Evolutionary conservation across 2,113 vertebrate genomes (phyloP), one percentile per base, ranked within the genome.

Genomic region (Crotalus horridus): DNA sequence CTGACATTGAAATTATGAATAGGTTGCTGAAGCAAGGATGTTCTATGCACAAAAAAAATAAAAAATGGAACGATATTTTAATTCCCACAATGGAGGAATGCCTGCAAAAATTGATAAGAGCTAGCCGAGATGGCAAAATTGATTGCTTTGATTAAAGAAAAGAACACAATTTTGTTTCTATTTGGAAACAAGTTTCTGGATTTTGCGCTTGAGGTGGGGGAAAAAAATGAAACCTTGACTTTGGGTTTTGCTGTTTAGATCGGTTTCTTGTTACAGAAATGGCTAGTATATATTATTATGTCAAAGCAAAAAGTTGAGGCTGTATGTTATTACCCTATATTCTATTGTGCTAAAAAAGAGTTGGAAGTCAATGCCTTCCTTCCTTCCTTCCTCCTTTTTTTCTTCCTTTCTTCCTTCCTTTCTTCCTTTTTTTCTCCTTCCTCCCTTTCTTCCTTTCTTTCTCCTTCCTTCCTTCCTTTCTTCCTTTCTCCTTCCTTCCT

Each of bases 351-450:
- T 69, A 69, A 15, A 69, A 15, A 69, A 69, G 12, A 33, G 13
- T 69, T 4, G 6, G 5, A 64, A 69, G 12, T 33, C 64, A n/a
- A 64, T 69, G 61, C 29, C 26, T 64, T n/a, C 13, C 26, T 64
- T 61, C 4, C 7, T 26, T 59, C 3, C 1, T 26, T 10, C 5
- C 5, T 46, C 2, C 3, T 46, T 46, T 3, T 2, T 46, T 46
- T 3, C 46, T 46, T 46, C 5, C 5, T 46, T 6, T 0, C 3
- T 46, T 6, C 5, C 13, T 13, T 5, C 4, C 0, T 46, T 1
- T 0, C 1, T 46, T 1, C 4, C 0, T 5, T 5, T 0, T 0
- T 5, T 5, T 4, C 4, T 46, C 0, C 0, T 6, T 6, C 5
- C 1, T 6, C 0, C 0, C 0, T 6, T 3, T 1, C 15, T 43